Evolutionary conservation across 2,113 vertebrate genomes (phyloP), one percentile per base, ranked within the genome.

Genomic region (Triplophysa dalaica): DNA sequence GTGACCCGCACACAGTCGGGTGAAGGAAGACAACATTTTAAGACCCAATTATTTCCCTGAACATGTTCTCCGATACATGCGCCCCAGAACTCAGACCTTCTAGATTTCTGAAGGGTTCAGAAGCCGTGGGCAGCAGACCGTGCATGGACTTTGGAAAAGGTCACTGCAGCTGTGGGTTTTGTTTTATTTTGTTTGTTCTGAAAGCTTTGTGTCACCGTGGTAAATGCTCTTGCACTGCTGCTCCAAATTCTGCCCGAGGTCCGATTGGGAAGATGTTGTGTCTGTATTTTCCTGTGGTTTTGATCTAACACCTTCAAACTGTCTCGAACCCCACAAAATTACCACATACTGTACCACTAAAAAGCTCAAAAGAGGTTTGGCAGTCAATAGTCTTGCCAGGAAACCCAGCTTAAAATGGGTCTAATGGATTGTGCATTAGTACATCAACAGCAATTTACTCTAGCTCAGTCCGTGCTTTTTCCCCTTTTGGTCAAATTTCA

Each of bases 401-500:
- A 41, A 45, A 43, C 33, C 65, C 12, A 19, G 10, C 21, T 60
- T 43, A 21, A 78, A 69, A 61, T 48, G 24, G 3, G 8, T 50
- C 26, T 70, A 70, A 79, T 79, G 66, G 56, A 62, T 29, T 8
- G 17, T 52, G 66, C 66, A 70, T 79, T 70, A 79, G 75, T 74
- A 17, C 63, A 22, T 50, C n/a, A 45, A 54, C 54, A 43, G 19
- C 29, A 60, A 60, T 73, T 73, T 22, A 73, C 41, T n/a, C 11
- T 41, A 33, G 13, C 19, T 38, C 1, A 17, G 3, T 22, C 8
- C 12, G 1, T 8, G 19, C n/a, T 58, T 73, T 60, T 13, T 8
- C n/a, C 41, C 7, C 70, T 73, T 50, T 60, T 73, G 54, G 70
- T 73, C 29, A 60, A 41, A 73, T 73, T 33, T 73, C 0, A 73